phyloP scores from a whole-genome alignment of 2,797 vertebrate species.

The Podargus strigoides region DNA sequence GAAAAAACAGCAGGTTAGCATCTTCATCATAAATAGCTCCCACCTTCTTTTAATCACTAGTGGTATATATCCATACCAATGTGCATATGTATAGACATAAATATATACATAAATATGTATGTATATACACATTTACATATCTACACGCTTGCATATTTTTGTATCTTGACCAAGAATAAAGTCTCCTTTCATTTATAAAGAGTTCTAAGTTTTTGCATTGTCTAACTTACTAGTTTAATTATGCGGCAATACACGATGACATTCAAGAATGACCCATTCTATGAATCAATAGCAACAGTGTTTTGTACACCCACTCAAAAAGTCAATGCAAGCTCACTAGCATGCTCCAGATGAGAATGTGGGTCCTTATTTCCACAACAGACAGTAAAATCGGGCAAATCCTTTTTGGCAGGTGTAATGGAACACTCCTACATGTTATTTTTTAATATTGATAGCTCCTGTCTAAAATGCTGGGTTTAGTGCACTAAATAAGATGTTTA shows the following conservation, averaged over 20 bases:
- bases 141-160: background rate
- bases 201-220: background rate
- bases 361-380: background rate
- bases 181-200: background rate
- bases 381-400: background rate
- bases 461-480: background rate
- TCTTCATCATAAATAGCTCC: background rate
- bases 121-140: background rate
- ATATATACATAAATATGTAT: background rate
- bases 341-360: background rate
- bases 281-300: background rate
- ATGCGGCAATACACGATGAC: background rate
- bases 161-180: background rate
- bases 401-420: background rate
- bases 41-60: background rate
- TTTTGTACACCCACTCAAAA: background rate
- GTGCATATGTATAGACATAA: background rate
- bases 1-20: background rate
- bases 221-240: background rate
- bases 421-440: background rate
- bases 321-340: background rate
- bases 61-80: background rate
- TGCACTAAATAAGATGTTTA: background rate
- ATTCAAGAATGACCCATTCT: background rate
- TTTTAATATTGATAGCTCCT: background rate